Conservation (phyloP, 2,888 invertebrate species). For the Terebella lapidaria region DNA sequence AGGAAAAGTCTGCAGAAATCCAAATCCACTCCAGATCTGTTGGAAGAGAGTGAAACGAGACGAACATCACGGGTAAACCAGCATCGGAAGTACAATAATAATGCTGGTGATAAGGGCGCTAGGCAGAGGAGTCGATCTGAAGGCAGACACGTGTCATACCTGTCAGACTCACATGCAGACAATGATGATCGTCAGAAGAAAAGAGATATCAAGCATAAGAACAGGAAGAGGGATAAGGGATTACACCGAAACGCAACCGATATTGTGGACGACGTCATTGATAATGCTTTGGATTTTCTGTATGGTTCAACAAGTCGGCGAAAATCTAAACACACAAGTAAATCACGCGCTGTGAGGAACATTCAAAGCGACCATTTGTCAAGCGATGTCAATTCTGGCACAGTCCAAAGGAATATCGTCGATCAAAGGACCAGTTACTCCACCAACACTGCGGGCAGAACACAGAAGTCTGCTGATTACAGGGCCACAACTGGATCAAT, state of each 20-base stretch:
- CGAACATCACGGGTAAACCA: neutral
- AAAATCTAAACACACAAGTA: neutral
- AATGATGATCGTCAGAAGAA: neutral
- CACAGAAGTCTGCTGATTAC: neutral
- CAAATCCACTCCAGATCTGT: neutral
- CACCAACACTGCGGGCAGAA: neutral
- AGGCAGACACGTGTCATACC: neutral
- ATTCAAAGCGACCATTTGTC: neutral
- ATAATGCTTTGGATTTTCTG: neutral
- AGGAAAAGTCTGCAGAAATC: neutral
- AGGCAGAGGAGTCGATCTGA: neutral
- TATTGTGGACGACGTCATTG: slow-evolving; percentile 13
- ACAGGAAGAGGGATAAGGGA: neutral
- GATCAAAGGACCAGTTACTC: neutral
- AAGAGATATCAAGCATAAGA: neutral
- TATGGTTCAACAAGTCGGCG: neutral
- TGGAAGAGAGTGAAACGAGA: neutral
- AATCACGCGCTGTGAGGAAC: neutral
- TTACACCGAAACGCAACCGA: slow-evolving; percentile 8
- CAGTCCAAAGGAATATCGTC: neutral
- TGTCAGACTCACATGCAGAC: neutral
- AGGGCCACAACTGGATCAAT: neutral
- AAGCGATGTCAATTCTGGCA: neutral
- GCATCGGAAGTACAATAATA: too few relatives aligned
- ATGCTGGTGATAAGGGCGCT: too few relatives aligned